Evolutionary conservation across 2,888 invertebrate genomes (phyloP).

Genomic region (Ormyrus rosae): DNA sequence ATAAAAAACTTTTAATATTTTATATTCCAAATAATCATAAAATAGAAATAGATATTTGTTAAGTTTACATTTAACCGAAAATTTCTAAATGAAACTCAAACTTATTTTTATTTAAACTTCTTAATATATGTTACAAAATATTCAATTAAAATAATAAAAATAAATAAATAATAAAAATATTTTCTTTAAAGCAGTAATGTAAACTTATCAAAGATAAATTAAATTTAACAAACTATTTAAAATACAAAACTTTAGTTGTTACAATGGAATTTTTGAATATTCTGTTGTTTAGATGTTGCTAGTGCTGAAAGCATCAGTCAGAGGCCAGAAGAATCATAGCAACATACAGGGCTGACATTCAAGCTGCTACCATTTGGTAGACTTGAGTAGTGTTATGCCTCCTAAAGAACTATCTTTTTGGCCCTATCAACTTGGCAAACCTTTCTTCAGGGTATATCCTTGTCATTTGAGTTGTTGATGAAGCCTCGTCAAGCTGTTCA

Average conservation of each 20-base stretch:
- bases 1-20: no score
- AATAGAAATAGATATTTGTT: no score
- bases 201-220: no score
- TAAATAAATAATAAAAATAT: no score
- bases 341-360: constrained; percentile 73
- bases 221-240: no score
- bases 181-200: no score
- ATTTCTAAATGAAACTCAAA: no score
- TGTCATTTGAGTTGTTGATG: constrained; percentile 73
- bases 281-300: constrained; percentile 74
- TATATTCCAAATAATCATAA: no score
- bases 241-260: not conserved
- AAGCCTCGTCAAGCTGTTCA: constrained; percentile 73
- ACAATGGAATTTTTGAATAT: constrained; percentile 65
- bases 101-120: no score
- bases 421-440: constrained; percentile 71
- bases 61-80: no score
- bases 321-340: constrained; percentile 70
- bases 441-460: constrained; percentile 71
- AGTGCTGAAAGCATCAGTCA: constrained; percentile 70
- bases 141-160: no score
- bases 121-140: no score
- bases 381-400: constrained; percentile 74
- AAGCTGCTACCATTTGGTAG: constrained; percentile 73
- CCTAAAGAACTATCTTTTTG: constrained; percentile 70